Percentiles rank a stretch among this genome's conserved stretches.
These are phyloP conservation scores for Pollenia angustigena DNA, from an alignment of 2,888 invertebrate genomes.

Conservation along the genomic window DNA sequence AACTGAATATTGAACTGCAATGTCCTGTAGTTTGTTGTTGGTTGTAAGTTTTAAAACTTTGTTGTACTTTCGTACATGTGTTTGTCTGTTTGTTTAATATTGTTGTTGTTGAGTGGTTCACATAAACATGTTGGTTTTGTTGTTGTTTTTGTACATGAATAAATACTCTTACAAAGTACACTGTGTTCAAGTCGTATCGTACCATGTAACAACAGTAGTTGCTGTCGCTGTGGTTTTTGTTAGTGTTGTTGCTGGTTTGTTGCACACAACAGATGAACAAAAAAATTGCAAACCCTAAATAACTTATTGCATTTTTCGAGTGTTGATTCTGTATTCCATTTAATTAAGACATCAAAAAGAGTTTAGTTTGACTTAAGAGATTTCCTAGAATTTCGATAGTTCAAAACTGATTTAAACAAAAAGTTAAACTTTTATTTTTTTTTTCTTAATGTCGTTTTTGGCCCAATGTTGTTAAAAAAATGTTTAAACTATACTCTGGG, in stretches of 20 bases:
- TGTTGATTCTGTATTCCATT: slow-evolving; percentile 74
- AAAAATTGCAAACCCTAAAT: slow-evolving; percentile 53
- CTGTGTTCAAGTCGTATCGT: slow-evolving; percentile 36
- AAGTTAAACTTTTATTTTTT: slow-evolving; percentile 56
- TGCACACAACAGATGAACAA: slow-evolving; percentile 1
- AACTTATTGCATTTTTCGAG: slow-evolving; percentile 71
- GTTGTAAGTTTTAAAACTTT: slow-evolving; percentile 41
- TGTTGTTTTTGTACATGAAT: slow-evolving; percentile 13
- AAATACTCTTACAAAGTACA: slow-evolving; percentile 48
- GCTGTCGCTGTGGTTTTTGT: slow-evolving; percentile 32
- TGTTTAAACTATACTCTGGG: slow-evolving; percentile 59
- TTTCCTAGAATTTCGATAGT: slow-evolving; percentile 76
- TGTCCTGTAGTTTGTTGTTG: slow-evolving; percentile 64
- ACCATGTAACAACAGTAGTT: slow-evolving; percentile 62
- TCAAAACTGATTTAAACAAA: slow-evolving; percentile 73
- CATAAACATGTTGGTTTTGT: slow-evolving; percentile 42
- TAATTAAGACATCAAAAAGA: slow-evolving; percentile 77
- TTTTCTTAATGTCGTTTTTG: slow-evolving; percentile 54
- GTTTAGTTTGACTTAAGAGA: slow-evolving; percentile 75
- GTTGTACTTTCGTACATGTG: slow-evolving; percentile 55
- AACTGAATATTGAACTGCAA: slow-evolving; percentile 67
- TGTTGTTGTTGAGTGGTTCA: slow-evolving; percentile 62
- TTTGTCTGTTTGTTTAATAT: slow-evolving; percentile 26
- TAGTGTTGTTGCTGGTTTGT: slow-evolving; percentile 25
- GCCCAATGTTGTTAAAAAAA: slow-evolving; percentile 52